Conservation (phyloP, 1,140 invertebrate species). For the Conopomorpha cramerella region DNA sequence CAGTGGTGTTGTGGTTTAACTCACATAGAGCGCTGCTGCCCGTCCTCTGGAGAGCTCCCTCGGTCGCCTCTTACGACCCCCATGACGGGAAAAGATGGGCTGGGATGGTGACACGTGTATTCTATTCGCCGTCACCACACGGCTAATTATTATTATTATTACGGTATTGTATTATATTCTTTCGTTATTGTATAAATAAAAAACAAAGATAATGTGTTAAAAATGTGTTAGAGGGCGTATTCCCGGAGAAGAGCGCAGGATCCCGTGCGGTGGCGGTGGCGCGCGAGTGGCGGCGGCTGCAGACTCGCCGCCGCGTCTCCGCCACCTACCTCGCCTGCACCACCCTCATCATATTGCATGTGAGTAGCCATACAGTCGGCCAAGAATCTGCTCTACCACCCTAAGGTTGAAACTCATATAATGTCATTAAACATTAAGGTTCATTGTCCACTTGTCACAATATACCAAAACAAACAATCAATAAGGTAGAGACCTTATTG, state of each 20-base stretch:
- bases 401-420: not conserved
- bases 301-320: constrained; percentile 21
- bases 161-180: not conserved
- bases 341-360: constrained; percentile 23
- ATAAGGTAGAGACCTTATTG: too few relatives aligned
- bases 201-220: constrained; percentile 6
- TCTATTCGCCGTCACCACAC: too few relatives aligned
- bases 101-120: too few relatives aligned
- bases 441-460: not conserved
- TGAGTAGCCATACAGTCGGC: constrained; percentile 11
- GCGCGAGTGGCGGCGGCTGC: constrained; percentile 26
- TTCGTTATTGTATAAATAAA: constrained; percentile 3
- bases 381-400: constrained; percentile 1
- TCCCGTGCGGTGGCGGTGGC: constrained; percentile 20
- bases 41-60: too few relatives aligned
- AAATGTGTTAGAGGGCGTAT: too few relatives aligned
- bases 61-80: too few relatives aligned
- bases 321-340: constrained; percentile 16
- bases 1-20: too few relatives aligned
- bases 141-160: constrained; percentile 1
- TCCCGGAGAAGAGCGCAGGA: constrained; percentile 4
- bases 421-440: not conserved
- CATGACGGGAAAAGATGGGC: too few relatives aligned
- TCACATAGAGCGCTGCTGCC: too few relatives aligned
- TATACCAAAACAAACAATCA: not conserved